Base-by-base conservation (phyloP, 2,888 invertebrate species). In the Meandrusa payeni region DNA sequence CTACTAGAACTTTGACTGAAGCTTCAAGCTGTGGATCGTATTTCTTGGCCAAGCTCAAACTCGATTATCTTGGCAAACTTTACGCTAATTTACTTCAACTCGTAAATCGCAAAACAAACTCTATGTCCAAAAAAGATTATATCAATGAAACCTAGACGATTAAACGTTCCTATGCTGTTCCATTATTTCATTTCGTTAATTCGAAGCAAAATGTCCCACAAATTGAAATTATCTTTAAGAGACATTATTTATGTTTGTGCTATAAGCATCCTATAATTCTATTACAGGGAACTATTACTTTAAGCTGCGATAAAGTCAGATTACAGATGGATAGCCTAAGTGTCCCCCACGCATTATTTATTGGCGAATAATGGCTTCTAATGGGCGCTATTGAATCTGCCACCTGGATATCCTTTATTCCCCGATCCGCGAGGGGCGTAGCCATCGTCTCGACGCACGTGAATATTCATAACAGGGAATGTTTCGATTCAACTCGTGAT, bases 331-430 rank as follows among this genome's bases (percentile, higher is more conserved):
- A 81, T 72, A 69, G 70, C 64, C 57, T 62, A 64, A 70, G 76
- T 77, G 77, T 80, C 82, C 79, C 72, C 61, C 76, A 65, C 55
- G 55, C 61, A 74, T 79, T 83, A 88, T 88, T 88, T 87, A 87
- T 86, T 78, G 78, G 72, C 78, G 72, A 70, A 81, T 87, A 88
- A 88, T 88, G 76, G 77, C 68, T 76, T 75, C 78, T 87, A 87
- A 88, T 88, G 76, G 82, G 73, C 70, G 77, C 78, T 82, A 85
- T 87, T 85, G 80, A 82, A 85, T 81, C 75, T 76, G 75, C 80
- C 82, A 83, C 78, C 73, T 77, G 74, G 71, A 68, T 66, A 65
- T 76, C 74, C 76, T 83, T 80, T 76, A 80, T 80, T 75, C 71
- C 68, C 54, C 63, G 53, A 55, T 54, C 60, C 51, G 53, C 52